Evolutionary conservation across 2,113 vertebrate genomes (phyloP).

Genomic region (Lontra canadensis): DNA sequence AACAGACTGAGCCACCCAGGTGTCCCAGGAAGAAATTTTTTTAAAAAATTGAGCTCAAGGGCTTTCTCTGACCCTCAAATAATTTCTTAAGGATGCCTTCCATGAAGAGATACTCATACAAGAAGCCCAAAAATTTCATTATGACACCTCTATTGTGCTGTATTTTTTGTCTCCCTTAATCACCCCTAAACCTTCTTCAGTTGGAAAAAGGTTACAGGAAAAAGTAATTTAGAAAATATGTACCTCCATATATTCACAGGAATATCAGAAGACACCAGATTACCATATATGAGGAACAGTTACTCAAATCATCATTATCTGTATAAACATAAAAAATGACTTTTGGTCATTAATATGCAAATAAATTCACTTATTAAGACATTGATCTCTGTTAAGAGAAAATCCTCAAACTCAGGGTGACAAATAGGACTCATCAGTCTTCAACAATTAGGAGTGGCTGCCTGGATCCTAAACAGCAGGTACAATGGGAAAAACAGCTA

Average conservation of each 20-base stretch:
- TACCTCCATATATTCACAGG: neutral
- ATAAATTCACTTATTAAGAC: neutral
- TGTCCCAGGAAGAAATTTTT: neutral
- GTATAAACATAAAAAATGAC: neutral
- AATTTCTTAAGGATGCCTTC: neutral
- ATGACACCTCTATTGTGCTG: neutral
- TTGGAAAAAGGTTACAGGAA: neutral
- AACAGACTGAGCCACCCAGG: too few relatives aligned
- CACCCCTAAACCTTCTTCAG: neutral
- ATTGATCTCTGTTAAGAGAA: neutral
- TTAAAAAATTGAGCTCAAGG: neutral
- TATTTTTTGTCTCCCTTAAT: neutral
- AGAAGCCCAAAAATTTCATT: neutral
- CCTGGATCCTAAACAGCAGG: neutral
- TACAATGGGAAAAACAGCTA: neutral
- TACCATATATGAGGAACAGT: neutral
- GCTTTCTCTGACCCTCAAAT: neutral
- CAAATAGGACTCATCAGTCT: neutral
- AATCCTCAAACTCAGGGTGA: neutral
- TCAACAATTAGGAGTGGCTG: neutral
- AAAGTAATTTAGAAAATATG: neutral
- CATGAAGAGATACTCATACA: neutral
- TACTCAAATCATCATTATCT: neutral
- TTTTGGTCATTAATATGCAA: neutral
- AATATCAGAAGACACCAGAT: neutral